Conservation (phyloP, 1,140 invertebrate genomes). For the Euglossa dilemma region DNA sequence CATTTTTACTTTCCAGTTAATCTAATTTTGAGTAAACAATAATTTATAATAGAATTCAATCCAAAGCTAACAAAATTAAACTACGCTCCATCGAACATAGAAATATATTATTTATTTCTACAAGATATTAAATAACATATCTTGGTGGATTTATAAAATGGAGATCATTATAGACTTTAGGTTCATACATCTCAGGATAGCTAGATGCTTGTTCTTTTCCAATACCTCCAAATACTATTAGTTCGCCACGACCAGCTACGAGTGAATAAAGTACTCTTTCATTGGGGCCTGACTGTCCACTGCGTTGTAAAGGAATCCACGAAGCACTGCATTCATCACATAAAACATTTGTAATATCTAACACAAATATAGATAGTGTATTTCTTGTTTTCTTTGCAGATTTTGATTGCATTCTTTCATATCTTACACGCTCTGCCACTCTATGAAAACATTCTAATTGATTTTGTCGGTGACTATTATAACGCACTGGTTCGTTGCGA, state of each 20-base stretch:
- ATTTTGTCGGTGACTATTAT: conserved; percentile 83
- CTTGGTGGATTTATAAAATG: conserved; percentile 90
- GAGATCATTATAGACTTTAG: conserved; percentile 89
- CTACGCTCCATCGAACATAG: background rate
- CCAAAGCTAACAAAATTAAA: conserved; percentile 13
- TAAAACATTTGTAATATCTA: conserved; percentile 91
- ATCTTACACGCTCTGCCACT: conserved; percentile 84
- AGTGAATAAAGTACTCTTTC: conserved; percentile 95
- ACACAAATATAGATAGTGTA: conserved; percentile 91
- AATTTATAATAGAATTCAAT: background rate
- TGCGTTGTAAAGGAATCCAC: conserved; percentile 89
- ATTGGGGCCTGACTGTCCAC: conserved; percentile 88
- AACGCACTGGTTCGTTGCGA: conserved; percentile 82
- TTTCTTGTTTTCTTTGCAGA: conserved; percentile 79
- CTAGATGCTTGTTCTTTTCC: conserved; percentile 86
- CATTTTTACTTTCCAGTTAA: background rate
- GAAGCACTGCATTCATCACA: conserved; percentile 86
- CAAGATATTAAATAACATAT: conserved; percentile 86
- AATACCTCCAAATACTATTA: conserved; percentile 97
- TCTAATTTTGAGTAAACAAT: background rate
- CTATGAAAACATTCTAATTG: conserved; percentile 85
- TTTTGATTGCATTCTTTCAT: conserved; percentile 69
- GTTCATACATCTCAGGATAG: conserved; percentile 79
- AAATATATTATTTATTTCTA: conserved; percentile 28
- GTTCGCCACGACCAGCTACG: conserved; percentile 93